Evolutionary conservation across 2,888 invertebrate species (phyloP), one percentile per base, ranked within the genome.

Genomic region (Tetragonisca angustula): DNA sequence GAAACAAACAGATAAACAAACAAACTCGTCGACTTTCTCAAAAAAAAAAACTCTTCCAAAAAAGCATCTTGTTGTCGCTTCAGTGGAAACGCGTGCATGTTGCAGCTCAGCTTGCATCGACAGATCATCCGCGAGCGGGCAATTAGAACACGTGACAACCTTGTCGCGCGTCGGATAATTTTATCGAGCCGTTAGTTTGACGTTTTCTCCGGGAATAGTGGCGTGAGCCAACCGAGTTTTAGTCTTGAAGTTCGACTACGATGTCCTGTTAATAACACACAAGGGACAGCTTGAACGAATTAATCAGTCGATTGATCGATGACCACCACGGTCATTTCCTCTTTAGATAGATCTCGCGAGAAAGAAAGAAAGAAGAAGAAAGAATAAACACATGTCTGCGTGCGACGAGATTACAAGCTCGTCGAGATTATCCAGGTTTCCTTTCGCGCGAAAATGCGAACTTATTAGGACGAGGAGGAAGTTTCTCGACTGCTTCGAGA

Each of bases 281-380:
- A 11, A 6, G 32, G 9, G 6, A 69, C 6, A 19, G 5, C 3
- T 52, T 21, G 15, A 6, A 32, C 15, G 52, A 52, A 52, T 52
- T 32, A 69, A 69, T 69, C 52, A 69, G 32, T 32, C 52, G 69
- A 52, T 52, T 54, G 69, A 69, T 69, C 69, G 69, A 69, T 69
- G 52, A 17, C 21, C 68, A 19, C 24, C 24, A 17, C 61, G 67
- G 24, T 21, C 43, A 43, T 24, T 43, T 24, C 67, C 67, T 49
- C 27, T 49, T 24, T 9, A 17, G 24, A 43, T 4, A 27, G 68
- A 27, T 68, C 4, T 27, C 19, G 19, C 11, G 68, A 1, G 5
- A 27, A 27, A 27, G 27, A 21, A 27, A 24, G 5, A 19, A 24
- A 43, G 9, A 21, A 50, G 27, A 50, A 21, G 19, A 19, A 6